phyloP scores from a whole-genome alignment of 35 echinoderm and acorn worm species.

The Heliocidaris tuberculata region DNA sequence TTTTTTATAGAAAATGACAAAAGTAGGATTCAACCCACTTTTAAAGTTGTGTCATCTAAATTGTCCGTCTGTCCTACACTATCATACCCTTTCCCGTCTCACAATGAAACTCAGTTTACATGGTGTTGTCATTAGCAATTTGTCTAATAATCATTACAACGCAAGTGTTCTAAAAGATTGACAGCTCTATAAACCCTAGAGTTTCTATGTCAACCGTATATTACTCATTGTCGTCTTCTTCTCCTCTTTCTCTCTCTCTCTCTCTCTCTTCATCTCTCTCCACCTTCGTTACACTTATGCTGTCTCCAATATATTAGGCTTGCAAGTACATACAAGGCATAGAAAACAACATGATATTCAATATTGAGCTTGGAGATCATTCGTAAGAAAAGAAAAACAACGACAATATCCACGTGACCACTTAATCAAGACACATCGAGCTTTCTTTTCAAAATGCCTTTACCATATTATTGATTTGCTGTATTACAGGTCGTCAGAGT shows the following conservation, averaged over 20 bases:
- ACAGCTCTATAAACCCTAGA: slow-evolving; percentile 25
- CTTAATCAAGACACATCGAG: background rate
- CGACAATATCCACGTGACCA: background rate
- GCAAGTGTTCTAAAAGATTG: slow-evolving; percentile 4
- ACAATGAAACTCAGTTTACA: background rate
- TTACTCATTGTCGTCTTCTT: background rate
- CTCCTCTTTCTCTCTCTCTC: background rate
- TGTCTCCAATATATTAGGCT: background rate
- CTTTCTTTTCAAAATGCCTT: background rate
- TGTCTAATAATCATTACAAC: background rate
- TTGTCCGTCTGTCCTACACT: background rate
- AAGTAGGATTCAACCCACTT: no score
- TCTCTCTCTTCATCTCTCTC: background rate
- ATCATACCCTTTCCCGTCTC: background rate
- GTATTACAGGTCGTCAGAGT: slow-evolving; percentile 75
- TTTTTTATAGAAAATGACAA: no score
- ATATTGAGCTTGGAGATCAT: background rate
- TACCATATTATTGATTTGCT: background rate
- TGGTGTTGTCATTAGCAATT: background rate
- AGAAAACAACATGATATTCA: no score
- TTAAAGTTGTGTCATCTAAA: background rate
- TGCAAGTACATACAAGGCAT: no score
- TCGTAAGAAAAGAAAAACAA: background rate
- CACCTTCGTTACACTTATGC: background rate
- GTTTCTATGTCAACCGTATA: slow-evolving; percentile 29